Percentiles rank a stretch among this genome's conserved stretches.
phyloP scores from a whole-genome alignment of 2,888 invertebrate species.

The Drosophila infuscata region DNA sequence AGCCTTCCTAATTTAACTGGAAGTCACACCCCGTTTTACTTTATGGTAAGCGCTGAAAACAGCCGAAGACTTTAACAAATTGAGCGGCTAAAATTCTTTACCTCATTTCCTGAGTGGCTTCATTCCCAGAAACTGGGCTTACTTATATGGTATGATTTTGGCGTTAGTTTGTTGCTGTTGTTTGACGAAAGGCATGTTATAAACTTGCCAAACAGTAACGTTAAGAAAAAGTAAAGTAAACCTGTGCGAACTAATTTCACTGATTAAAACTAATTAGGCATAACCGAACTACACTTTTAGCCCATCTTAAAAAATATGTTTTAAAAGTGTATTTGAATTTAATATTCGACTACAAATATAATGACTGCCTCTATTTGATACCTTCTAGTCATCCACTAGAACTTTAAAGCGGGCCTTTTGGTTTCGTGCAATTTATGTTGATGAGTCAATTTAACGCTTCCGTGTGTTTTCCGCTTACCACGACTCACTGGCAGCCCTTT shows the following conservation, averaged over 20 bases:
- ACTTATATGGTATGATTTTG: constrained; percentile 29
- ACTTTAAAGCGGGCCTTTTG: constrained; percentile 2
- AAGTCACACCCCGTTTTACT: constrained; percentile 30
- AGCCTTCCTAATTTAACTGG: constrained; percentile 53
- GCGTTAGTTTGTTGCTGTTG: constrained; percentile 17
- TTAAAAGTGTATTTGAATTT: not conserved
- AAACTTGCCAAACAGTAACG: not conserved
- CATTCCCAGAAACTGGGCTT: not conserved
- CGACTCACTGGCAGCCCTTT: constrained; percentile 41
- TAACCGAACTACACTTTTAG: not conserved
- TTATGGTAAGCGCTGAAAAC: constrained; percentile 35
- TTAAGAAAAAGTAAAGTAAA: too few species aligned
- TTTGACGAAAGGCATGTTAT: not conserved
- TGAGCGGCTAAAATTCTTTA: constrained; percentile 4
- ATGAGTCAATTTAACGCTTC: constrained; percentile 67
- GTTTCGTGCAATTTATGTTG: constrained; percentile 38
- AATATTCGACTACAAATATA: not conserved
- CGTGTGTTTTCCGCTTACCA: constrained; percentile 56
- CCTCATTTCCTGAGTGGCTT: not conserved
- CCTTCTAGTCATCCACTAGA: not conserved
- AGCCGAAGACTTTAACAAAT: constrained; percentile 37
- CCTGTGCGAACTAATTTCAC: not conserved
- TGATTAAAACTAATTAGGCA: not conserved
- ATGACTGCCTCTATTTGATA: not conserved
- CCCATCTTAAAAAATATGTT: not conserved